Evolutionary conservation across 1,140 invertebrate species (phyloP), one percentile per base, ranked within the genome.

Genomic region (Drosophila saltans): DNA sequence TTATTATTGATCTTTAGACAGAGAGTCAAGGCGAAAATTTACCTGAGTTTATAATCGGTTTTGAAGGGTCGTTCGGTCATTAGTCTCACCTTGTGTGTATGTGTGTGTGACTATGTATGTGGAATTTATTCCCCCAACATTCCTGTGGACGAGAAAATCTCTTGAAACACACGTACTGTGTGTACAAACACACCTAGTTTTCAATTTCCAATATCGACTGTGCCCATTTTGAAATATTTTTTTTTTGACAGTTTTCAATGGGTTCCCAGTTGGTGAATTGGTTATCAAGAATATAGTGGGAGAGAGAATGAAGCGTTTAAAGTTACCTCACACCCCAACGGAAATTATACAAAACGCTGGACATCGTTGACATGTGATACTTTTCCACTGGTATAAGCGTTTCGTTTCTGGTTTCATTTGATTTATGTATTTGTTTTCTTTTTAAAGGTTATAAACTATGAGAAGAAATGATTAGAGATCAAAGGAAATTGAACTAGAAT

Each of bases 1-100:
- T 75, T 78, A 63, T 77, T 66, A 61, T 69, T 48, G 73, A 74
- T 82, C 66, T 66, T 73, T 75, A 89, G 75, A 60, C 80, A 61
- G 58, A 61, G 58, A 78, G 74, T 90, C 84, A 89, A 89, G 85
- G 84, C 67, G 59, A 89, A 36, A 79, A 73, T 78, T 26, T 88
- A 83, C 83, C 83, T 88, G 75, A 63, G 58, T 55, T 68, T 58
- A 43, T 41, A 41, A 63, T 39, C 63, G 45, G 64, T 55, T 52
- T 26, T n/a, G n/a, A 39, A 28, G 63, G 72, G 64, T 78, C 71
- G 66, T 74, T 79, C 61, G 60, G 65, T 66, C 58, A 52, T 48
- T 72, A 64, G 75, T 69, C 48, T 40, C 39, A 72, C 36, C 72
- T 43, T 61, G 61, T 39, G 56, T 48, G 6, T 48, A 16, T 48